These are phyloP conservation scores for Hirundichthys speculiger DNA, from an alignment of 2,113 vertebrate genomes.

Conservation along the genomic window DNA sequence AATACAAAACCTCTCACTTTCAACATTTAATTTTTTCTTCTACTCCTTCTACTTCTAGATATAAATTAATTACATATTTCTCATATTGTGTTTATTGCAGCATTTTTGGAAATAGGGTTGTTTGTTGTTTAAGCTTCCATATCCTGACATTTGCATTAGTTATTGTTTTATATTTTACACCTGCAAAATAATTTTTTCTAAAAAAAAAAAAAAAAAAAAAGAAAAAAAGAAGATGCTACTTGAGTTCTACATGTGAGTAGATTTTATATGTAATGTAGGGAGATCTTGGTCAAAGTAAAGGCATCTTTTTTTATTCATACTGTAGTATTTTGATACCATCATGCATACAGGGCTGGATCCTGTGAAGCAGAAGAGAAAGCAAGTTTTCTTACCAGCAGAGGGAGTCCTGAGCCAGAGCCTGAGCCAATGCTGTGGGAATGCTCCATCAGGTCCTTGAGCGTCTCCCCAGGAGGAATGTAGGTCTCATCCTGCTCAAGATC, in stretches of 20 bases:
- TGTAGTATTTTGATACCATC: no score
- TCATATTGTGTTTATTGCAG: no score
- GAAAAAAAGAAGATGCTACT: not conserved
- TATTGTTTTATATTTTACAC: no score
- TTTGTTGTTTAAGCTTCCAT: no score
- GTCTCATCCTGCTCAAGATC: conserved; percentile 93
- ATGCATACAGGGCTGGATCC: no score
- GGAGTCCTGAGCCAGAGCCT: conserved; percentile 97
- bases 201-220: not conserved
- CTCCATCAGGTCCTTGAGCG: conserved; percentile 94
- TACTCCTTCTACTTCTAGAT: no score
- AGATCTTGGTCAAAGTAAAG: not conserved
- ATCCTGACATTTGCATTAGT: no score
- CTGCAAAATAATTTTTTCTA: not conserved
- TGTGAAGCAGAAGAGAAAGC: conserved; percentile 27
- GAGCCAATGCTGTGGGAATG: conserved; percentile 96
- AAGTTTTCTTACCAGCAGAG: conserved; percentile 90
- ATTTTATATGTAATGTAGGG: no score
- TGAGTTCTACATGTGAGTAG: not conserved
- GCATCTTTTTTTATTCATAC: not conserved
- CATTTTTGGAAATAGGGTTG: no score
- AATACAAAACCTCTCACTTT: no score
- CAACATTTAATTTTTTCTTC: no score
- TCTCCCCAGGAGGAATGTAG: conserved; percentile 92
- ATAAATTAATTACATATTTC: no score